Conservation (phyloP, 2,113 vertebrate species). For the Synchiropus splendidus region DNA sequence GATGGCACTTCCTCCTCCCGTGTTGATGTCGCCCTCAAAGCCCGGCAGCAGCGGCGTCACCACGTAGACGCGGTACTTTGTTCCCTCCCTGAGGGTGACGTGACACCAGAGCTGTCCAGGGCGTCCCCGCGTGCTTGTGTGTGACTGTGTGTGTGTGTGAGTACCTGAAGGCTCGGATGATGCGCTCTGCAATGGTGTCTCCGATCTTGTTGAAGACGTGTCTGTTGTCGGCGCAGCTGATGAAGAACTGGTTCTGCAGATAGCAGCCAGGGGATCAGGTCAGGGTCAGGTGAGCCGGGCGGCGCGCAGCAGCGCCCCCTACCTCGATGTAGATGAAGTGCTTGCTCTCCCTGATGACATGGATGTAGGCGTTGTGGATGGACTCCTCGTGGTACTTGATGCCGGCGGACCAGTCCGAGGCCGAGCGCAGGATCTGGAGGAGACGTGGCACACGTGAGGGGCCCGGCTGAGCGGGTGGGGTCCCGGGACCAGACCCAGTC, state of each 20-base stretch:
- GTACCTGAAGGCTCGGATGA: slow-evolving; percentile 88
- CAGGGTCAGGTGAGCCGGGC: neutral
- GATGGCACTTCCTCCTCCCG: slow-evolving; percentile 84
- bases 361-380: slow-evolving; percentile 83
- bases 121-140: slow-evolving; percentile 1
- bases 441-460: neutral
- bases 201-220: slow-evolving; percentile 89
- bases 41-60: slow-evolving; percentile 91
- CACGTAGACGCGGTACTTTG: slow-evolving; percentile 82
- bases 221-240: slow-evolving; percentile 89
- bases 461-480: neutral
- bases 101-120: neutral
- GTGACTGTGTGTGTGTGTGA: slow-evolving; percentile 17
- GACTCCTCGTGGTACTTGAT: slow-evolving; percentile 95
- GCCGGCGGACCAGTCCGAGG: slow-evolving; percentile 90
- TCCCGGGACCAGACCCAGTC: too few relatives aligned
- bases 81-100: slow-evolving; percentile 67
- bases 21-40: slow-evolving; percentile 93
- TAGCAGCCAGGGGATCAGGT: slow-evolving; percentile 1
- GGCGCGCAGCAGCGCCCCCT: neutral
- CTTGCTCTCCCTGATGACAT: slow-evolving; percentile 77
- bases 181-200: slow-evolving; percentile 79
- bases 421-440: slow-evolving; percentile 81
- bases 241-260: slow-evolving; percentile 93
- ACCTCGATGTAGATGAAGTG: slow-evolving; percentile 96